phyloP scores from a whole-genome alignment of 1,140 invertebrate species.

The Trinorchestia longiramus region DNA sequence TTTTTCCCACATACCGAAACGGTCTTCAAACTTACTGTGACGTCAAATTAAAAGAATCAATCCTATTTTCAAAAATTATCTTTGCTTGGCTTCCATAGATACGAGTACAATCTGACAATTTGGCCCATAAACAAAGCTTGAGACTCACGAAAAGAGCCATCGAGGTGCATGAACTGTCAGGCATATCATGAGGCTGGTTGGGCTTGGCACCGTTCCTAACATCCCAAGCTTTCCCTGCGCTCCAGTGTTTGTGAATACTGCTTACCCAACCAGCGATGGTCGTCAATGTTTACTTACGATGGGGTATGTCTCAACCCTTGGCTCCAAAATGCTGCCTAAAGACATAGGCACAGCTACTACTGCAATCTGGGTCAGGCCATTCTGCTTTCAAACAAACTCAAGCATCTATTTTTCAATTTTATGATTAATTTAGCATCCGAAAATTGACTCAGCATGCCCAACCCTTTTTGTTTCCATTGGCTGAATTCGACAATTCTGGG shows the following conservation, averaged over 20 bases:
- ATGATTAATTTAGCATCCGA: background rate
- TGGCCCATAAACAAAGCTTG: background rate
- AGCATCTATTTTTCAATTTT: background rate
- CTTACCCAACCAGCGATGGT: background rate
- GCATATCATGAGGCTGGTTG: background rate
- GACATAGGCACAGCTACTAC: background rate
- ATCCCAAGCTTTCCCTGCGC: background rate
- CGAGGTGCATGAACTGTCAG: background rate
- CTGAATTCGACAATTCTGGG: background rate
- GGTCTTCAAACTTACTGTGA: background rate
- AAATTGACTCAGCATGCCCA: background rate
- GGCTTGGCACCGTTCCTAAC: background rate
- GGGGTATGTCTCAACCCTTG: slow-evolving; percentile 11
- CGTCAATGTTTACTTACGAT: slow-evolving; percentile 53
- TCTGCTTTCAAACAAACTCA: background rate
- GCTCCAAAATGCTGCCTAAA: slow-evolving; percentile 23
- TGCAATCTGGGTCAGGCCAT: background rate
- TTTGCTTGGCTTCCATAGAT: background rate
- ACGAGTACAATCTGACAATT: background rate
- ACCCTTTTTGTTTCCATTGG: background rate
- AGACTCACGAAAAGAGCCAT: background rate
- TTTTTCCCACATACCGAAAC: background rate
- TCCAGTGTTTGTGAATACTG: background rate
- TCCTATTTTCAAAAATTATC: background rate
- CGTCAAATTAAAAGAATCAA: background rate